These are phyloP conservation scores for Araneus ventricosus DNA, from an alignment of 1,140 invertebrate species.

Conservation along the genomic window DNA sequence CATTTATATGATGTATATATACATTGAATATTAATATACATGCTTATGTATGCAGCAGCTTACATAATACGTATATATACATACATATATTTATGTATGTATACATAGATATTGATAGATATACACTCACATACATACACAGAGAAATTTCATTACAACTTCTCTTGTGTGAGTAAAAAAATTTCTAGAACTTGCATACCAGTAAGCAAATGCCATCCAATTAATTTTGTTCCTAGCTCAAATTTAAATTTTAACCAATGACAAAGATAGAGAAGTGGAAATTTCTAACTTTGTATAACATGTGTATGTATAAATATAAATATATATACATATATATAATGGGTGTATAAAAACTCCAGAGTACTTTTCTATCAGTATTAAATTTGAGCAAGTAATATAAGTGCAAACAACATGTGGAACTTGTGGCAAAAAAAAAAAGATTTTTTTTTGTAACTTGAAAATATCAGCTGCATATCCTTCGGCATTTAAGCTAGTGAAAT, in stretches of 20 bases:
- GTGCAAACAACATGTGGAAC: background rate
- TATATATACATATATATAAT: slow-evolving; percentile 26
- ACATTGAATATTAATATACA: slow-evolving; percentile 35
- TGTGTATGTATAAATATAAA: slow-evolving; percentile 33
- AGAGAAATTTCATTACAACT: background rate
- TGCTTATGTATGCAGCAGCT: background rate
- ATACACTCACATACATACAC: slow-evolving; percentile 30
- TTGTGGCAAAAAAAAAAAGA: background rate
- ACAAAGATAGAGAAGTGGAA: background rate
- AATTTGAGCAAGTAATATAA: slow-evolving; percentile 11
- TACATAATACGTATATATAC: slow-evolving; percentile 24
- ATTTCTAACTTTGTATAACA: slow-evolving; percentile 10
- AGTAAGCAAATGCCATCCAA: slow-evolving; percentile 3
- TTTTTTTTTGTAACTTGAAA: background rate
- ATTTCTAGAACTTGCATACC: too few species aligned
- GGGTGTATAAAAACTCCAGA: background rate
- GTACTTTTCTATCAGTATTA: slow-evolving; percentile 4
- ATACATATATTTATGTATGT: background rate
- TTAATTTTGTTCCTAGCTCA: slow-evolving; percentile 6
- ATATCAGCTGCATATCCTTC: background rate
- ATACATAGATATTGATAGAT: background rate
- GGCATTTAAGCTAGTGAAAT: background rate
- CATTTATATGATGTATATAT: slow-evolving; percentile 42
- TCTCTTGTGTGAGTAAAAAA: slow-evolving; percentile 11
- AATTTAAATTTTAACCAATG: slow-evolving; percentile 22